Conservation (phyloP, 2,113 vertebrate species). For the Saiga tatarica region DNA sequence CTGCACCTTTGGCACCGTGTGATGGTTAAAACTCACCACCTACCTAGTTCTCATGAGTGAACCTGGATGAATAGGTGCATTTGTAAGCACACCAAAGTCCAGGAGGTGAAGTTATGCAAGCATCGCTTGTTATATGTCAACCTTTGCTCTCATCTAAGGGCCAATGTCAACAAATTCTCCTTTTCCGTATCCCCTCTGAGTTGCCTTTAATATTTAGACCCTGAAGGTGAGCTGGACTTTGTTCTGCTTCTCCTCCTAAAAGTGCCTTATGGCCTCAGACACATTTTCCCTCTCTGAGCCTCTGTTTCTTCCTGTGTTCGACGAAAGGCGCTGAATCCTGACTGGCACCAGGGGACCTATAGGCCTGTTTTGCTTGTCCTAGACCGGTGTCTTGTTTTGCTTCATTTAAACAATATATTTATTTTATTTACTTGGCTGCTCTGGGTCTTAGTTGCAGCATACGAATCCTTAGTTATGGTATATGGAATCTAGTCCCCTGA, state of each 20-base stretch:
- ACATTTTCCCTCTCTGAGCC: neutral
- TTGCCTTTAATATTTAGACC: neutral
- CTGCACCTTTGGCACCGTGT: neutral
- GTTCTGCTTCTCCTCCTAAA: neutral
- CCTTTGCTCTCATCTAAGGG: neutral
- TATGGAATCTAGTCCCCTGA: neutral
- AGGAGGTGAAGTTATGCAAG: neutral
- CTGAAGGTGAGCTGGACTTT: neutral
- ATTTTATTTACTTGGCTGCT: neutral
- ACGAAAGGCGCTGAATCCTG: neutral
- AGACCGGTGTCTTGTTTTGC: neutral
- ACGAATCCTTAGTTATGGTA: neutral
- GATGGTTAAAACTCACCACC: neutral
- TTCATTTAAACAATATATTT: neutral
- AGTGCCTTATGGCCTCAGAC: neutral
- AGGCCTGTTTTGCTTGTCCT: neutral
- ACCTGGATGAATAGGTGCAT: neutral
- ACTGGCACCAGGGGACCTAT: neutral
- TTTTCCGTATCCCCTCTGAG: neutral
- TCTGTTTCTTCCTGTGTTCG: neutral
- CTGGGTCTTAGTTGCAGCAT: neutral
- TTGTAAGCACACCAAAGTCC: neutral
- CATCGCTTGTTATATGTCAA: neutral
- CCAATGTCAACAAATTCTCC: neutral
- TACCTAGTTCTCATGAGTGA: conserved; percentile 33